Evolutionary conservation across 2,888 invertebrate species (phyloP), one percentile per base, ranked within the genome.

Genomic region (Temnothorax rugatulus): DNA sequence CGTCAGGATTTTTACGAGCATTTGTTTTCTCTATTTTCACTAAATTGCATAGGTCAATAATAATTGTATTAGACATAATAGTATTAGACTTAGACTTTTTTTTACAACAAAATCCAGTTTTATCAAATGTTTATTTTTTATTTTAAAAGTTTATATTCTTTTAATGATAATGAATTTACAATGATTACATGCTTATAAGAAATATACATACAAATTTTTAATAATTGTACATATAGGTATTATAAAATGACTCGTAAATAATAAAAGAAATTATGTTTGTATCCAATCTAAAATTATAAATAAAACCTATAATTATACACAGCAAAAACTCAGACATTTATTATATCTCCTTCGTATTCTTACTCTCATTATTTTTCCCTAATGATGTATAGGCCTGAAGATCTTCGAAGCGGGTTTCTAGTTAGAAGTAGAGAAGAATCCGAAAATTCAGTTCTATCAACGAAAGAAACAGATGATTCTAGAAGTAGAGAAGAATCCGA

Each of bases 191-290:
- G 54, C 54, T 54, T 54, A 54, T 54, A n/a, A 11, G 9, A 54
- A 9, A 54, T 54, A 21, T 54, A 54, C n/a, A 21, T 54, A 54
- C 21, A 54, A 38, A 38, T n/a, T 73, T 38, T 38, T 41, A 57
- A 41, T 38, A 63, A 41, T 44, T 41, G 18, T 47, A 75, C 81
- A 47, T 83, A 76, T 61, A 74, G 54, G 3, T 54, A 54, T 54
- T 54, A 54, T 54, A 54, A 52, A 54, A 54, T 54, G 54, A 54
- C n/a, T 52, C n/a, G n/a, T 52, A 54, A 54, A 54, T 54, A 54
- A 54, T 54, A 21, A 21, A 21, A 54, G 54, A 54, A 54, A 54
- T 54, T 54, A 54, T 54, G 4, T 54, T 47, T 47, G 47, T 47
- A 47, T 47, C 47, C 47, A 47, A 47, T 1, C 47, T 0, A 47